These are phyloP conservation scores for Acropora tenuis DNA, from an alignment of 64 coral and sea anemone genomes.

Conservation along the genomic window DNA sequence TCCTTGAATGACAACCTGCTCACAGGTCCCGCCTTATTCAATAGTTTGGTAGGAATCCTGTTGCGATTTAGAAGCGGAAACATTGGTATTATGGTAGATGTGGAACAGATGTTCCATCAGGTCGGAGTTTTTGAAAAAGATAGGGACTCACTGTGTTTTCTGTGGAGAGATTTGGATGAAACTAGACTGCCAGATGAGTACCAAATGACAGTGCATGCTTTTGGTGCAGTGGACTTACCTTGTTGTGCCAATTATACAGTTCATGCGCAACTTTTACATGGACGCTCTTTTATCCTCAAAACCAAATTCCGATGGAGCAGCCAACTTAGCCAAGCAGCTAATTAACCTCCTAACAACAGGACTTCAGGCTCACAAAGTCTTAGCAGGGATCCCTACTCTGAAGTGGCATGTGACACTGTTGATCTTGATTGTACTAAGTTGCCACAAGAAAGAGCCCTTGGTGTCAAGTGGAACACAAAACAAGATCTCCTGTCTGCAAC, in stretches of 20 bases:
- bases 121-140: constrained; percentile 45
- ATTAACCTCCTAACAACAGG: too few relatives aligned
- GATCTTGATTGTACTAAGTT: not conserved
- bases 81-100: constrained; percentile 38
- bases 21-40: constrained; percentile 39
- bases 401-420: not conserved
- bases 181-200: constrained; percentile 46
- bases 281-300: not conserved
- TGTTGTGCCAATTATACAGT: constrained; percentile 50
- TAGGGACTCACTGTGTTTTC: constrained; percentile 55
- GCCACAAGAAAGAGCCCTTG: not conserved
- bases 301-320: not conserved
- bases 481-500: not conserved
- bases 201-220: constrained; percentile 19
- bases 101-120: constrained; percentile 60
- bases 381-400: not conserved
- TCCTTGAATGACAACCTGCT: constrained; percentile 43
- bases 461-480: not conserved
- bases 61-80: constrained; percentile 33
- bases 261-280: not conserved
- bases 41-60: constrained; percentile 41
- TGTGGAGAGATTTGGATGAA: constrained; percentile 57
- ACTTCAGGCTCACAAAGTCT: not conserved
- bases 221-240: not conserved
- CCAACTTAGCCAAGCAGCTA: not conserved